Base-by-base conservation (phyloP, 2,113 vertebrate genomes). In the Ceyx melanurus region DNA sequence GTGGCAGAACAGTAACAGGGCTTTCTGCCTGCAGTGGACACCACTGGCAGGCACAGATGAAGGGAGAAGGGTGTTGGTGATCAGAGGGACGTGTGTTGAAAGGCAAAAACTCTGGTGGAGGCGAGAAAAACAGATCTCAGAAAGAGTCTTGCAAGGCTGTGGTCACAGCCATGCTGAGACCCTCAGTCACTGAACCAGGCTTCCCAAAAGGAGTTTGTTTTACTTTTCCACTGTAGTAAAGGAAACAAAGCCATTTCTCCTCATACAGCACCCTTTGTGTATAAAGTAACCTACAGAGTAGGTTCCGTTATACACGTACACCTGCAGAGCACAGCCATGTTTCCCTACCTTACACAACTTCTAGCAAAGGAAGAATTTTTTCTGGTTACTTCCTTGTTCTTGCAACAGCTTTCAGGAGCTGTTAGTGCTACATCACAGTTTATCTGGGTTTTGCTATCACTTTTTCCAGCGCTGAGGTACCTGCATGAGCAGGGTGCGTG, bases 311-410 rank as follows among this genome's bases (percentile, higher is more conserved):
- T 37, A 37, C 7, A 31, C 25, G 51, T 37, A 22, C 28, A 25
- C 58, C 42, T 29, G 16, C 46, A 53, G 16, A 72, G 40, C 21
- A 40, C 45, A 68, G 80, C 25, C 53, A 15, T 0, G 0, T 31
- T n/a, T 23, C 67, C 50, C 28, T 37, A 61, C 35, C 15, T 93
- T 79, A 29, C 17, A 66, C 90, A 93, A 82, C 43, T 64, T 62
- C 9, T 7, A 57, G 72, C 54, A 76, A 82, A 74, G 65, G 42
- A 94, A 93, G 46, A 92, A 22, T 9, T 28, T 42, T 35, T 86
- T 74, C 64, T 88, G 50, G 43, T 93, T 95, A 51, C 80, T 95
- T 94, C 83, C 82, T 92, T 78, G 15, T 57, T 94, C 68, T 82
- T 88, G 56, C 70, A 82, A 77, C 42, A 89, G 50, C 42, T 83